Conservation (phyloP, 2,888 invertebrate genomes). For the Antheraea assamensis region DNA sequence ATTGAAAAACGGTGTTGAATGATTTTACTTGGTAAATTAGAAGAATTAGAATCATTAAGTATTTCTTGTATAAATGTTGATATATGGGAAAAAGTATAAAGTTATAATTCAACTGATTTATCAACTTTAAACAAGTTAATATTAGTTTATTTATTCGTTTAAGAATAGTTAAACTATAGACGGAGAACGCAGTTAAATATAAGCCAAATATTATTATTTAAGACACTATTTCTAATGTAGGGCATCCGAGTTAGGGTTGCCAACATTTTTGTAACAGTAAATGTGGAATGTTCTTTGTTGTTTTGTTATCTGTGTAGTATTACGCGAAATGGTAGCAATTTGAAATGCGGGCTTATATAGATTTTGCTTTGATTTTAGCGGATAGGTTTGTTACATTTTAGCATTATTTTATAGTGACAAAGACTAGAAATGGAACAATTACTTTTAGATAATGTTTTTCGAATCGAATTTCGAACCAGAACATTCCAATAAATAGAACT, state of each 20-base stretch:
- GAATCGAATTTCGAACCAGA: too few relatives aligned
- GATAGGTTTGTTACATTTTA: neutral
- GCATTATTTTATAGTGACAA: too few relatives aligned
- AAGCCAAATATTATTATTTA: conserved; percentile 4
- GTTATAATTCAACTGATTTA: neutral
- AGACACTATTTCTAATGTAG: neutral
- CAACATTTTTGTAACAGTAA: neutral
- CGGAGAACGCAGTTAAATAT: neutral
- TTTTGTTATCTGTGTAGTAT: too few relatives aligned
- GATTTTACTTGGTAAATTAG: too few relatives aligned
- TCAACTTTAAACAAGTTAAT: neutral
- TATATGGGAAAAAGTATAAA: neutral
- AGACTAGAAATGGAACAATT: too few relatives aligned
- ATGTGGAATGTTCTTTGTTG: too few relatives aligned
- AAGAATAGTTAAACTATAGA: neutral
- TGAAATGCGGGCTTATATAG: neutral
- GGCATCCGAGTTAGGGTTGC: neutral
- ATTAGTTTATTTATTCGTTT: neutral
- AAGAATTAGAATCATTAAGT: neutral
- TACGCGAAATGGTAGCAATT: too few relatives aligned
- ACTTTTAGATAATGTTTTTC: too few relatives aligned
- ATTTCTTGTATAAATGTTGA: neutral
- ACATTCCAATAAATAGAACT: too few relatives aligned
- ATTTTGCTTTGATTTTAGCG: neutral
- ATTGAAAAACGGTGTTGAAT: too few relatives aligned